Percentiles rank a stretch among this genome's conserved stretches.
These are phyloP conservation scores for Furcula furcula DNA, from an alignment of 2,888 invertebrate species.

Conservation along the genomic window DNA sequence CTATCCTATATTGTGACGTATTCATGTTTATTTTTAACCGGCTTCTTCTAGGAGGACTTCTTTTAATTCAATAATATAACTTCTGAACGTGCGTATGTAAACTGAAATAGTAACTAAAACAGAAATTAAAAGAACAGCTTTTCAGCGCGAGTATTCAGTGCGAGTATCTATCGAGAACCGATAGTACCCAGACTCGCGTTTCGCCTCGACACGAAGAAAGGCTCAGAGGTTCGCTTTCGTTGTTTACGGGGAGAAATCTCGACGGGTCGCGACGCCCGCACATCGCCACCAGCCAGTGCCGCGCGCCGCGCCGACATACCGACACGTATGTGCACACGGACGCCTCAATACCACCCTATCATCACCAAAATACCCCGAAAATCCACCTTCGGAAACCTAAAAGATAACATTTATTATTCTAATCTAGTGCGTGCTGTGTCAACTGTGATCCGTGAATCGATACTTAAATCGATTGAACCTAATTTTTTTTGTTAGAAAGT, in stretches of 20 bases:
- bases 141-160: neutral
- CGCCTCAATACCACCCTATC: slow-evolving; percentile 22
- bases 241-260: slow-evolving; percentile 80
- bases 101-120: too few species aligned
- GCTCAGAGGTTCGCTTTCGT: slow-evolving; percentile 74
- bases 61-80: too few species aligned
- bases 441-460: slow-evolving; percentile 30
- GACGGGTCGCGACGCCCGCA: slow-evolving; percentile 55
- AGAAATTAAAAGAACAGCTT: too few species aligned
- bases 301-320: slow-evolving; percentile 47
- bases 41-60: too few species aligned
- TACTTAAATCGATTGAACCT: slow-evolving; percentile 12
- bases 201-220: slow-evolving; percentile 72
- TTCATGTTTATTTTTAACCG: too few species aligned
- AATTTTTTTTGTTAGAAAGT: slow-evolving; percentile 50
- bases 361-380: slow-evolving; percentile 15
- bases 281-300: slow-evolving; percentile 43
- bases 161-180: neutral
- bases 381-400: slow-evolving; percentile 6
- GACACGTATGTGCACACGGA: slow-evolving; percentile 30
- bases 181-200: slow-evolving; percentile 36
- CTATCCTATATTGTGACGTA: too few species aligned
- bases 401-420: slow-evolving; percentile 8
- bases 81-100: too few species aligned
- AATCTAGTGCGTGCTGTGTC: slow-evolving; percentile 30